Evolutionary conservation across 35 echinoderm and acorn worm species (phyloP).

Genomic region (Ptychodera flava): DNA sequence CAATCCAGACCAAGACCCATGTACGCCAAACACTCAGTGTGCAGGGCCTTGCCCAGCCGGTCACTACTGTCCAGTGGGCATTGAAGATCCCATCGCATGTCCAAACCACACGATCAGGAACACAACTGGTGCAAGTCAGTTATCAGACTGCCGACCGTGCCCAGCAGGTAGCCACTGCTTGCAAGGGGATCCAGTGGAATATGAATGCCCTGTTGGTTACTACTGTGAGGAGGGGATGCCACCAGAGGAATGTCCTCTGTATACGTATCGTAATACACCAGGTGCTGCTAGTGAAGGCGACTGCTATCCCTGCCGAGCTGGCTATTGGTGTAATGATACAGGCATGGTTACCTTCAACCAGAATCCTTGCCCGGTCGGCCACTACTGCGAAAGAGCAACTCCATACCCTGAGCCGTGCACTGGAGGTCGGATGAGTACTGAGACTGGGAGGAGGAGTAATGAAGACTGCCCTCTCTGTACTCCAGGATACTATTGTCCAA

Average conservation of each 20-base stretch:
- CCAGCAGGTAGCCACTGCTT: slow-evolving; percentile 66
- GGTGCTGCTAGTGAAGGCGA: slow-evolving; percentile 69
- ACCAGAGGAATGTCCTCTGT: slow-evolving; percentile 74
- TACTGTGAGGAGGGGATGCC: slow-evolving; percentile 72
- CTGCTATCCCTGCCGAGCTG: slow-evolving; percentile 64
- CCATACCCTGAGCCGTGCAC: slow-evolving; percentile 84
- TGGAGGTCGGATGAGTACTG: slow-evolving; percentile 88
- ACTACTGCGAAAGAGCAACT: slow-evolving; percentile 84
- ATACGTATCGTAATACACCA: slow-evolving; percentile 69
- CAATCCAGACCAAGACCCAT: slow-evolving; percentile 77
- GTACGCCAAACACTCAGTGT: slow-evolving; percentile 68
- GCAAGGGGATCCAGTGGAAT: slow-evolving; percentile 82
- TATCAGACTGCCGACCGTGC: slow-evolving; percentile 74
- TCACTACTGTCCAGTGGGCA: slow-evolving; percentile 89
- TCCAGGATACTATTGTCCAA: slow-evolving; percentile 91
- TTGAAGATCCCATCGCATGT: slow-evolving; percentile 70
- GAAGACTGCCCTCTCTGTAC: slow-evolving; percentile 99
- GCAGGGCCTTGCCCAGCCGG: slow-evolving; percentile 82
- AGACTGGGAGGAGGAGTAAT: slow-evolving; percentile 73
- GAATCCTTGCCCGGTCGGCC: slow-evolving; percentile 76
- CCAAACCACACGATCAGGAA: slow-evolving; percentile 63
- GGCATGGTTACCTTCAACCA: slow-evolving; percentile 75
- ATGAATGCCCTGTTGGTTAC: slow-evolving; percentile 75
- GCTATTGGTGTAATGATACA: slow-evolving; percentile 85
- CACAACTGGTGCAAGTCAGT: slow-evolving; percentile 56